Evolutionary conservation across 2,888 invertebrate species (phyloP), one percentile per base, ranked within the genome.

Genomic region (Ophion costatus): DNA sequence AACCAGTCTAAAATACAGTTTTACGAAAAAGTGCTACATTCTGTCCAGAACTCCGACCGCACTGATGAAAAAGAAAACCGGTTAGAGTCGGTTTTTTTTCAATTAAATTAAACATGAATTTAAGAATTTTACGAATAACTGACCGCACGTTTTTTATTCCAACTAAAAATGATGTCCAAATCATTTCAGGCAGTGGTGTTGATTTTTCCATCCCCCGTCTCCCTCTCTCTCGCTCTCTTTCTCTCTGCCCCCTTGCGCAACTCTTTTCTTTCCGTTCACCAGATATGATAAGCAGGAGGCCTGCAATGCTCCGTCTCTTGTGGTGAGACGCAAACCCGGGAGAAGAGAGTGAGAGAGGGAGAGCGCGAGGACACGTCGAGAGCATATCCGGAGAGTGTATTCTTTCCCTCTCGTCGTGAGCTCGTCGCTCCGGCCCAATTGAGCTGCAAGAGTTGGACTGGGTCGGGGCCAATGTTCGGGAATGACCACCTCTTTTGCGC

Each of bases 401-500:
- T 76, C 22, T 76, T 76, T 73, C 80, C 29, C 80, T 80, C 73
- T 78, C 73, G 29, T 66, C 66, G 64, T 14, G 38, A 61, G 24
- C 33, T 22, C 29, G 33, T 33, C 73, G 80, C 63, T 63, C 38
- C 56, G 38, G 56, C 56, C 63, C 33, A 45, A 10, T 56, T 29
- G 33, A 14, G 17, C 14, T 56, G 42, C 42, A 70, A 81, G 78
- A 79, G 84, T 84, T 84, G 82, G 82, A 70, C 79, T 77, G 84
- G 84, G 83, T 81, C 82, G 78, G 82, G 88, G 87, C 88, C 89
- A 89, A 90, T 85, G 88, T 88, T 90, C 87, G 88, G 87, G 87
- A 87, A 90, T 88, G 88, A 88, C 86, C 85, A 89, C 83, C 84
- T 88, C 80, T 73, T 59, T 67, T 86, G 86, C 85, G 61, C 38